Evolutionary conservation across 2,888 invertebrate species (phyloP), one percentile per base, ranked within the genome.

Genomic region (Epinotia brunnichana): DNA sequence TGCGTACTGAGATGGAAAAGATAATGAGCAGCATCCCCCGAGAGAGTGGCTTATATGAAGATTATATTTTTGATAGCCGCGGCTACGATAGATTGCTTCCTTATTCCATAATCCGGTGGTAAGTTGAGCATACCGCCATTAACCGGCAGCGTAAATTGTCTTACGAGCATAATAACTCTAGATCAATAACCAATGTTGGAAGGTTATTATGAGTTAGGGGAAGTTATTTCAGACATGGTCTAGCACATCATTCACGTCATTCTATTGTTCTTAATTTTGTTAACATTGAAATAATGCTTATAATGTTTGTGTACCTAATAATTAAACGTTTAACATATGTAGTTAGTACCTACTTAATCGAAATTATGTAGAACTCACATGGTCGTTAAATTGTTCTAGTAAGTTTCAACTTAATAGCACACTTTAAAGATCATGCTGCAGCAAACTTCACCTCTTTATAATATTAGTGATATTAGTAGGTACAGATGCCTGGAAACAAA

Each of bases 1-100:
- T 63, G 64, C 70, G 69, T 54, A 61, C 56, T 51, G 66, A 78
- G 76, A 79, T 81, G 75, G 77, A 62, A 77, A 78, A 80, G 79
- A 85, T 87, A 88, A 87, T 87, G 80, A 85, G 78, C 44, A 67
- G 70, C 29, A 74, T 82, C 85, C 83, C 85, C 73, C 44, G 77
- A 78, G 85, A 75, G 76, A 78, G 62, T 67, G 74, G 63, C 66
- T 71, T 69, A 72, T 69, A 63, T 24, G 44, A 54, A 64, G 61
- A 59, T 59, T 41, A 68, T 63, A 70, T 70, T 70, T 74, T 76
- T 74, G 74, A 75, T 78, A 66, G 71, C 57, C 41, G 29, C 74
- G 19, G 51, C 70, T 48, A 61, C 74, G 74, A 84, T 82, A 84
- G 82, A 87, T 87, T 82, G 80, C 79, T 82, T 81, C 79, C 76